phyloP scores from a whole-genome alignment of 2,797 vertebrate genomes.

The Pristis pectinata region DNA sequence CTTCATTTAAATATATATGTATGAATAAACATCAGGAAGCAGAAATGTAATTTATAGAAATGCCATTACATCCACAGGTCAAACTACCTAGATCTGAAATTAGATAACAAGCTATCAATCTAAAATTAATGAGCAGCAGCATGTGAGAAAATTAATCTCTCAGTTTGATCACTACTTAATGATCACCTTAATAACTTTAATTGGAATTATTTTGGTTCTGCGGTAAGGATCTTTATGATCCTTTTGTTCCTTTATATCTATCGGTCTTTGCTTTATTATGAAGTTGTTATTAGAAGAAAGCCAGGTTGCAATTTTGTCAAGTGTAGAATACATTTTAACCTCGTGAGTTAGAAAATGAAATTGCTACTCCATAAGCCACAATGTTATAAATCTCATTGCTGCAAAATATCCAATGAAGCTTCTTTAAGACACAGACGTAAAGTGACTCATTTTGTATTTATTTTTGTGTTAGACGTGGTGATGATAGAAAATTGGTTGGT shows the following conservation, averaged over 20 bases:
- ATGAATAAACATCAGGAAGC: background rate
- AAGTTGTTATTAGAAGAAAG: background rate
- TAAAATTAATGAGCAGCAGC: slow-evolving; percentile 22
- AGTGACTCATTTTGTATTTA: background rate
- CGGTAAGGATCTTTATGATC: background rate
- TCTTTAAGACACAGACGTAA: background rate
- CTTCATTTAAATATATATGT: background rate
- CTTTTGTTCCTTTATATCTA: background rate
- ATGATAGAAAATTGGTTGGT: background rate
- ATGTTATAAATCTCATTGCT: background rate
- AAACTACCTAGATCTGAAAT: background rate
- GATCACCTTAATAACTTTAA: background rate
- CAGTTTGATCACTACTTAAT: background rate
- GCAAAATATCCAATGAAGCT: background rate
- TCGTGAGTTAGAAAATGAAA: background rate
- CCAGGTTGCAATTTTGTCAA: background rate
- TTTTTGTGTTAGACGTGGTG: background rate
- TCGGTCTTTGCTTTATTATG: background rate
- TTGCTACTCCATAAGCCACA: background rate
- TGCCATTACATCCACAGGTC: background rate
- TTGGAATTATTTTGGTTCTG: background rate
- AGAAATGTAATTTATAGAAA: slow-evolving; percentile 10
- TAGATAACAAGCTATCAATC: slow-evolving; percentile 21
- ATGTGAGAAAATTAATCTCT: slow-evolving; percentile 22
- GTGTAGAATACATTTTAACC: background rate